phyloP scores from a whole-genome alignment of 2,113 vertebrate genomes.

The Prochilodus magdalenae region DNA sequence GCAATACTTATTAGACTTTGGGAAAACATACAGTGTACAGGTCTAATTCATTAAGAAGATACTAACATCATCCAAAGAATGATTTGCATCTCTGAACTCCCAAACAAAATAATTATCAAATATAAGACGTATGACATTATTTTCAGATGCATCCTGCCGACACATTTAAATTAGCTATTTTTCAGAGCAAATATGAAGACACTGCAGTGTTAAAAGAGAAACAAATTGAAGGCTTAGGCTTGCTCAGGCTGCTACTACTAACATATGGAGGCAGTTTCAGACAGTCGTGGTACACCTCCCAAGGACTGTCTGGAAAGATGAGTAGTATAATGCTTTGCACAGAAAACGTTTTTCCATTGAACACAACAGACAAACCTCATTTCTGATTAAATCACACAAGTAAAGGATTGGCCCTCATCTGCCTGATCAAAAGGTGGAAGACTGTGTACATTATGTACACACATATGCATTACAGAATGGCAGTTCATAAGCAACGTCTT shows the following conservation, averaged over 20 bases:
- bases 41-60: too few species aligned
- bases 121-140: neutral
- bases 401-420: neutral
- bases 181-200: neutral
- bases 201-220: neutral
- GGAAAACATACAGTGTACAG: too few species aligned
- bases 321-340: conserved; percentile 22
- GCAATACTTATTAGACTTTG: too few species aligned
- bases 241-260: neutral
- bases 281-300: conserved; percentile 11
- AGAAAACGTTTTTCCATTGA: conserved; percentile 34
- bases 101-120: too few species aligned
- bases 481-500: neutral
- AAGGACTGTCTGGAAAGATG: conserved; percentile 42
- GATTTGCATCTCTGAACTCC: too few species aligned
- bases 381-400: conserved; percentile 28
- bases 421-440: conserved; percentile 7
- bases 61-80: too few species aligned
- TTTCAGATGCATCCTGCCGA: neutral
- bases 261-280: conserved; percentile 45
- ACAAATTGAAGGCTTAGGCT: neutral
- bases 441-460: conserved; percentile 2
- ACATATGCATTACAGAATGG: neutral
- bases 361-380: neutral
- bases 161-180: neutral